Conservation (phyloP, 35 echinoderm and acorn worm species). For the Lytechinus variegatus region DNA sequence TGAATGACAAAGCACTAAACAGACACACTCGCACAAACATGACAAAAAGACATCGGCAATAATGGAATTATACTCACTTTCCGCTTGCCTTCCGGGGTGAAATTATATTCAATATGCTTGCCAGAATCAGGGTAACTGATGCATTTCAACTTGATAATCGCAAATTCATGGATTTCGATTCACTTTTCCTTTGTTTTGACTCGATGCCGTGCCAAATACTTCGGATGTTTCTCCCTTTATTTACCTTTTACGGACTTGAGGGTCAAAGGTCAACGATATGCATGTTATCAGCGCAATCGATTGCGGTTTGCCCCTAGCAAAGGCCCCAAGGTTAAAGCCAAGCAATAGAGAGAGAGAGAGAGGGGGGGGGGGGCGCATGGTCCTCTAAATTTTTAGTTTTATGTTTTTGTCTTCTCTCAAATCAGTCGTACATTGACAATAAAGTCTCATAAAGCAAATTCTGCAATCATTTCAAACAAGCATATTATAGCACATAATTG, state of each 20-base stretch:
- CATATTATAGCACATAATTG: no score
- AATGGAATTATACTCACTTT: background rate
- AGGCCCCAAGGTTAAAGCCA: no score
- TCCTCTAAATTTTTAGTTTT: no score
- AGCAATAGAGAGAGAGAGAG: no score
- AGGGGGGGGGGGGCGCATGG: no score
- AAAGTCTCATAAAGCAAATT: no score
- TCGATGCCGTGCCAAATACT: background rate
- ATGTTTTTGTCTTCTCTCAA: no score
- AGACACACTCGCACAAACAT: background rate
- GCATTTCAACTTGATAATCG: background rate
- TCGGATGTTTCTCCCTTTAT: background rate
- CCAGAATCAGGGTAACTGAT: background rate
- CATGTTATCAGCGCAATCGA: background rate
- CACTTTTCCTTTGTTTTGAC: background rate
- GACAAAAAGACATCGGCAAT: background rate
- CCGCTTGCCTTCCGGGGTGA: background rate
- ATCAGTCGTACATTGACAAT: no score
- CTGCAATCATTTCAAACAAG: no score
- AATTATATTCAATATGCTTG: background rate
- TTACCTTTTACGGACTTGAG: background rate
- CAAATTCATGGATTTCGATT: background rate
- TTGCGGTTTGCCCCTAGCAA: no score
- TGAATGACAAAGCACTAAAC: background rate
- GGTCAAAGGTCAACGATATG: background rate